Percentiles rank a stretch among this genome's conserved stretches.
These are phyloP conservation scores for Odontamblyopus lacepedii DNA, from an alignment of 2,797 vertebrate genomes.

Conservation along the genomic window DNA sequence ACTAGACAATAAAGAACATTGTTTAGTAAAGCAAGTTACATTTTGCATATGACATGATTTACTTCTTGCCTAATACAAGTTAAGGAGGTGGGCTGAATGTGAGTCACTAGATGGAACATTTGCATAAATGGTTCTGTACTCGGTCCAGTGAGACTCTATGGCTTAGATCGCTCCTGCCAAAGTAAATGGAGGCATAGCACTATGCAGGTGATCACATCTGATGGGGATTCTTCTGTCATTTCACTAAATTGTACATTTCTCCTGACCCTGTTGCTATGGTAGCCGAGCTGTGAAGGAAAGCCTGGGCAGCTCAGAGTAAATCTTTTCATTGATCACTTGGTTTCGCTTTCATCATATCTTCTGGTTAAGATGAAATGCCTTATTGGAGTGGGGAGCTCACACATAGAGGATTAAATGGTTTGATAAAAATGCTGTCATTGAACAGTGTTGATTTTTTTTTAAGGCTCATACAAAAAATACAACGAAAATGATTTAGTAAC, in stretches of 20 bases:
- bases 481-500: conserved; percentile 73
- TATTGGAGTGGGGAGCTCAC: conserved; percentile 51
- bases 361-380: conserved; percentile 56
- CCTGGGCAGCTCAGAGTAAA: conserved; percentile 47
- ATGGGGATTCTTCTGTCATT: conserved; percentile 62
- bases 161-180: conserved; percentile 52
- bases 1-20: neutral
- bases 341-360: conserved; percentile 72
- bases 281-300: conserved; percentile 32
- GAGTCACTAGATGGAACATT: conserved; percentile 37
- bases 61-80: neutral
- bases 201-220: conserved; percentile 62
- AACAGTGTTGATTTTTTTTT: conserved; percentile 28
- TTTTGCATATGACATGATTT: neutral
- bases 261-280: conserved; percentile 72
- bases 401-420: conserved; percentile 60
- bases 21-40: neutral
- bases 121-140: conserved; percentile 47
- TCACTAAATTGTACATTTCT: conserved; percentile 69
- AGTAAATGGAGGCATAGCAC: conserved; percentile 48
- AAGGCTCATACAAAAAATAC: conserved; percentile 16
- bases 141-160: conserved; percentile 47
- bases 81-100: conserved; percentile 22
- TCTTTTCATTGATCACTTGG: conserved; percentile 68
- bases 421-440: conserved; percentile 33